These are phyloP conservation scores for Fragum whitleyi DNA, from an alignment of 2,888 invertebrate genomes.

Conservation along the genomic window DNA sequence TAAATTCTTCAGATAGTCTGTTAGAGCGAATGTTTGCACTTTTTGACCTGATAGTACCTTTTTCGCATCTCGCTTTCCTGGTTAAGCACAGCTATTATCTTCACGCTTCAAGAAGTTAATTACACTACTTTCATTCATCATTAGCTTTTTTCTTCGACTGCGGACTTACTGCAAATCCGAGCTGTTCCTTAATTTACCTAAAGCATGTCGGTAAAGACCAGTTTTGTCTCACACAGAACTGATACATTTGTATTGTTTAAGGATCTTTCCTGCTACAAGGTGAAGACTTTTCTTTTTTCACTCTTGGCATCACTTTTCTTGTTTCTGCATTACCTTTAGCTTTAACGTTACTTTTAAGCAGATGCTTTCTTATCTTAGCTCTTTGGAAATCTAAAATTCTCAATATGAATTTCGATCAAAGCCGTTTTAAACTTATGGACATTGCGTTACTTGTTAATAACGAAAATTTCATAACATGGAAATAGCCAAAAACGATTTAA, in stretches of 20 bases:
- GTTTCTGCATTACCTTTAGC: not conserved
- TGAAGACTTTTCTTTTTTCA: slow-evolving; percentile 2
- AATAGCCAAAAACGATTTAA: not conserved
- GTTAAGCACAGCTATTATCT: slow-evolving; percentile 45
- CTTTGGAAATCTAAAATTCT: slow-evolving; percentile 5
- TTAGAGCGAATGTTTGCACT: slow-evolving; percentile 34
- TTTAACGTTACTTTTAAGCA: slow-evolving; percentile 31
- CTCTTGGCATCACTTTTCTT: not conserved
- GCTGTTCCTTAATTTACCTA: slow-evolving; percentile 26
- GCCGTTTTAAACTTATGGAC: not conserved
- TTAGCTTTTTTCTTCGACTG: slow-evolving; percentile 5
- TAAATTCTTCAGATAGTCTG: slow-evolving; percentile 46
- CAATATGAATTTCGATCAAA: not conserved
- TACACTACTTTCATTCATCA: slow-evolving; percentile 16
- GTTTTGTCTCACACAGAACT: slow-evolving; percentile 24
- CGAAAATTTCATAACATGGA: slow-evolving; percentile 13
- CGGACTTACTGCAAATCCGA: not conserved
- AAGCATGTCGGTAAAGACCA: slow-evolving; percentile 31
- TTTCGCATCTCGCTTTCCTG: slow-evolving; percentile 50
- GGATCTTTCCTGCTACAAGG: slow-evolving; percentile 24
- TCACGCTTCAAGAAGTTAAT: slow-evolving; percentile 39
- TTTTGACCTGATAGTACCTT: slow-evolving; percentile 30
- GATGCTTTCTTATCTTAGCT: slow-evolving; percentile 16
- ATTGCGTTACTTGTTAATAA: slow-evolving; percentile 21
- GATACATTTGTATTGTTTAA: slow-evolving; percentile 42